Conservation (phyloP, 2,797 vertebrate genomes). For the Xiphorhynchus erythropygius region DNA sequence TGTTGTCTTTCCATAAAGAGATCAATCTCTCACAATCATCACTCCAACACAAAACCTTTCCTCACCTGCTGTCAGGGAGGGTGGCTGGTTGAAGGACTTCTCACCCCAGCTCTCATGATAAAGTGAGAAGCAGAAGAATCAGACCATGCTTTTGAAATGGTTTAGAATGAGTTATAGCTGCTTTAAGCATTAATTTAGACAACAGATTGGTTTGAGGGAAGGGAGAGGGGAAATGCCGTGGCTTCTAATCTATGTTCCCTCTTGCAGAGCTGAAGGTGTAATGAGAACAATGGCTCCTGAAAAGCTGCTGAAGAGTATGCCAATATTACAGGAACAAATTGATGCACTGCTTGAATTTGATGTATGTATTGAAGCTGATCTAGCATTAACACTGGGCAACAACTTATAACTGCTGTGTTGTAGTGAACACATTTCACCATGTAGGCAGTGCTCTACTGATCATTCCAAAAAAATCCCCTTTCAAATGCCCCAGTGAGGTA, state of each 20-base stretch:
- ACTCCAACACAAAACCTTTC: background rate
- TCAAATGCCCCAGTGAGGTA: background rate
- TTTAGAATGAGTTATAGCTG: background rate
- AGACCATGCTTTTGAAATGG: background rate
- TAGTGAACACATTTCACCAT: background rate
- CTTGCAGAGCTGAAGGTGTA: constrained; percentile 89
- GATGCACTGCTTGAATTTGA: constrained; percentile 97
- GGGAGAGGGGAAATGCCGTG: background rate
- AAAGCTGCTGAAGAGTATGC: constrained; percentile 97
- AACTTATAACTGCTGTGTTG: background rate
- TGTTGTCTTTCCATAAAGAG: background rate
- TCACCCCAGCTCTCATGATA: background rate
- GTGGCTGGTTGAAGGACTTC: background rate
- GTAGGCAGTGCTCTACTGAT: background rate
- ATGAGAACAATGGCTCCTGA: constrained; percentile 97
- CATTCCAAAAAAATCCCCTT: background rate
- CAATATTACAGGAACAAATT: constrained; percentile 94
- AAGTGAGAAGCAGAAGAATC: background rate
- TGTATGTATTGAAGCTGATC: constrained; percentile 78
- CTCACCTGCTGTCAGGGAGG: background rate
- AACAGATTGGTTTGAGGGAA: background rate
- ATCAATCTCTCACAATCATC: background rate
- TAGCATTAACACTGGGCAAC: background rate
- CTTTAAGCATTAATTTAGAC: background rate
- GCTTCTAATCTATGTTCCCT: background rate